Percentiles rank a stretch among this genome's conserved stretches.
Conservation (phyloP, 1,140 invertebrate species). For the Danaus melanippus region DNA sequence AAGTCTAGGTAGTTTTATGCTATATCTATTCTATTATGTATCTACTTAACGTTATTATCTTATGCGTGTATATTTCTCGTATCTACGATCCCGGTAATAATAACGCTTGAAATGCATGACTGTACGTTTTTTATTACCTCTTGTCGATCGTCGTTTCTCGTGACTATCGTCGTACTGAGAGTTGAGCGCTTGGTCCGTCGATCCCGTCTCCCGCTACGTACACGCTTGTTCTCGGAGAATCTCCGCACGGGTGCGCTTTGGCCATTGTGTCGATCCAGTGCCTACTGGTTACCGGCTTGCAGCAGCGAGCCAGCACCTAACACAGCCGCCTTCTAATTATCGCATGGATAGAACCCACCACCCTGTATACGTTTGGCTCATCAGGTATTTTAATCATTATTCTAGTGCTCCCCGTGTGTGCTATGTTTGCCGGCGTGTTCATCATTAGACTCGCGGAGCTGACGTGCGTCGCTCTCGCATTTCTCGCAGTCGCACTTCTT, state of each 20-base stretch:
- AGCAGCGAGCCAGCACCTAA: constrained; percentile 65
- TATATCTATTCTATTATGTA: constrained; percentile 67
- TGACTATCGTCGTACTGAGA: constrained; percentile 66
- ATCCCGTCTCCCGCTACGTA: constrained; percentile 68
- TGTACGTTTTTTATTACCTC: constrained; percentile 87
- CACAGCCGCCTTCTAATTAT: constrained; percentile 70
- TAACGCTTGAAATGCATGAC: constrained; percentile 90
- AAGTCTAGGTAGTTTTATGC: constrained; percentile 67
- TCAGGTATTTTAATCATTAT: constrained; percentile 70
- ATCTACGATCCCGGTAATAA: constrained; percentile 84
- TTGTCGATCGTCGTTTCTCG: constrained; percentile 66
- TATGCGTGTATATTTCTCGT: constrained; percentile 75
- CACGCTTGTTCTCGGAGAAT: constrained; percentile 67
- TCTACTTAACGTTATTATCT: constrained; percentile 68
- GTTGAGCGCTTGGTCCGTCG: constrained; percentile 66
- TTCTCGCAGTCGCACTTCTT: constrained; percentile 59
- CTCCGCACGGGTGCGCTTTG: constrained; percentile 68
- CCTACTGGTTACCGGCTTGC: constrained; percentile 63
- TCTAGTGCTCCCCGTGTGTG: constrained; percentile 66
- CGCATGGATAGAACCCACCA: constrained; percentile 69
- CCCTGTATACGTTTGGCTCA: constrained; percentile 69
- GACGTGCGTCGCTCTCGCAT: constrained; percentile 40
- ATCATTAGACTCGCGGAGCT: constrained; percentile 43
- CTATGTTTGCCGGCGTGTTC: constrained; percentile 60
- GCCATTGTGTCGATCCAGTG: constrained; percentile 63